Conservation (phyloP, 2,888 invertebrate genomes). For the Platycnemis pennipes region DNA sequence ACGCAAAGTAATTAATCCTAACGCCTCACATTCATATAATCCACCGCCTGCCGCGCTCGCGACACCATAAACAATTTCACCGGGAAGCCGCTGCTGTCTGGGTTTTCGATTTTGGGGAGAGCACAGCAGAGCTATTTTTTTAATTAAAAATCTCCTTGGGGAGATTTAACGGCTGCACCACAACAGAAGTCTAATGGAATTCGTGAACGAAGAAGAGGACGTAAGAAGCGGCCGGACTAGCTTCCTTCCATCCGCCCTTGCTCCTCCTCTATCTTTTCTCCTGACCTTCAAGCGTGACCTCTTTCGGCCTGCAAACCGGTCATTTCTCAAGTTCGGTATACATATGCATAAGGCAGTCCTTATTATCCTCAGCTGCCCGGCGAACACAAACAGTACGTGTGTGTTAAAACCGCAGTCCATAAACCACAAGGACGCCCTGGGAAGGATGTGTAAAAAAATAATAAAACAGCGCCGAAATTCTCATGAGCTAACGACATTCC, state of each 20-base stretch:
- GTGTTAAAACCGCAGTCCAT: conserved; percentile 26
- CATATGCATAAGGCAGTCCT: conserved; percentile 14
- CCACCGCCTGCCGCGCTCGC: not conserved
- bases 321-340: conserved; percentile 20
- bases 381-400: not conserved
- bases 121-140: not conserved
- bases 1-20: not conserved
- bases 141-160: not conserved
- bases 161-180: not conserved
- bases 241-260: not conserved
- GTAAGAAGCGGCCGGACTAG: not conserved
- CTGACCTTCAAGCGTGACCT: conserved; percentile 22
- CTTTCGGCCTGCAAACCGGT: conserved; percentile 31
- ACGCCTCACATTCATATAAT: not conserved
- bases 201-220: not conserved
- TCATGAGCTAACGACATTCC: not conserved
- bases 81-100: not conserved
- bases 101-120: not conserved
- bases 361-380: not conserved
- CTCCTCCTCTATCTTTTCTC: not conserved
- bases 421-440: conserved; percentile 9
- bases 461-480: not conserved
- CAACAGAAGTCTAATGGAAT: not conserved
- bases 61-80: not conserved
- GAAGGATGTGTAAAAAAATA: not conserved